phyloP scores from a whole-genome alignment of 1,140 invertebrate genomes.

The Acyrthosiphon pisum region DNA sequence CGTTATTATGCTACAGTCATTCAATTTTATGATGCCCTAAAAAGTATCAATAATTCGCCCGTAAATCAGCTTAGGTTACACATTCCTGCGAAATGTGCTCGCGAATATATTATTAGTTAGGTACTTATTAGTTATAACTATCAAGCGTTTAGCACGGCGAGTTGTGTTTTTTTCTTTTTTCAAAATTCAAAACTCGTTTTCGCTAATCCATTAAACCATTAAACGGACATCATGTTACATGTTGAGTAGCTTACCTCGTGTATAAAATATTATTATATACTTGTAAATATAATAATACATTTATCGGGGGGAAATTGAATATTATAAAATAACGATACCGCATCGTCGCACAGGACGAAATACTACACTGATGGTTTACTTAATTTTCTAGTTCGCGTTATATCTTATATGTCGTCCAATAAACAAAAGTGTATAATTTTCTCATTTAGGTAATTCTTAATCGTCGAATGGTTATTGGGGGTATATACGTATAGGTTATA shows the following conservation, averaged over 20 bases:
- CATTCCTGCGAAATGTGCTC: not conserved
- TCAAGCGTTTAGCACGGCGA: not conserved
- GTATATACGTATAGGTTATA: not conserved
- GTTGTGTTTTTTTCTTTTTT: not conserved
- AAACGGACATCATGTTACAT: constrained; percentile 4
- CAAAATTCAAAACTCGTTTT: constrained; percentile 3
- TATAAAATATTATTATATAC: not conserved
- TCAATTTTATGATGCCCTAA: constrained; percentile 33
- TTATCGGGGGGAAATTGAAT: not conserved
- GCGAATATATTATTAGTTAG: not conserved
- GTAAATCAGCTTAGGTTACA: not conserved
- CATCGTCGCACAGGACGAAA: not conserved
- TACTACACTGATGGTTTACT: not conserved
- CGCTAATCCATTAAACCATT: not conserved
- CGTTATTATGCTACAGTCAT: not conserved
- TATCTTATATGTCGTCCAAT: not conserved
- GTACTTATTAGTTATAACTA: not conserved
- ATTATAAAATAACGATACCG: not conserved
- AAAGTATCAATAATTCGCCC: constrained; percentile 21
- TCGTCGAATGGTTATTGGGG: not conserved
- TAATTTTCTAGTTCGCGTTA: not conserved
- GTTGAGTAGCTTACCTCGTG: not conserved
- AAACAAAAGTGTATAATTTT: not conserved
- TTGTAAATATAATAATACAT: not conserved
- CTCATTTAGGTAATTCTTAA: too few species aligned